Evolutionary conservation across 53 echinoderm and acorn worm genomes (phyloP), one percentile per base, ranked within the genome.

Genomic region (Crossaster papposus): DNA sequence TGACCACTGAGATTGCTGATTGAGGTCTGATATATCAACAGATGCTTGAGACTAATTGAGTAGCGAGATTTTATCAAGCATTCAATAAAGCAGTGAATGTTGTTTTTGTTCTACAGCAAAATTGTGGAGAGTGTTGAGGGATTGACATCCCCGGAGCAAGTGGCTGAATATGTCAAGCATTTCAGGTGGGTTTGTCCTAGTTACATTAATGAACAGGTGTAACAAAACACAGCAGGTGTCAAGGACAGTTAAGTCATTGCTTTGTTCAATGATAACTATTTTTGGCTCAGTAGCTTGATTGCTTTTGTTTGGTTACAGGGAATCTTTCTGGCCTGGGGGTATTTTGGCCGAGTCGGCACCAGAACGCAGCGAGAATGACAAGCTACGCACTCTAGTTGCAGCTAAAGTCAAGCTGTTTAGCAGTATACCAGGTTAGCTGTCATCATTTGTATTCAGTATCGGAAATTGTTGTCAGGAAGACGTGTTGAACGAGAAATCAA

Each of bases 301-400:
- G 51, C 15, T 2, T 33, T 70, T 65, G 55, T 72, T 2, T 65
- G 14, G 63, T 58, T 51, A 13, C 89, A 96, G 96, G 81, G 98
- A 98, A 76, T 94, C 99, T 3, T 96, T 99, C 82, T 99, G 99
- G 96, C 99, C 99, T 14, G 91, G 88, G 18, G 99, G 99, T 64
- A 91, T 99, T 34, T 72, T 94, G 54, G 96, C 94, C 1, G 99
- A 99, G 70, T 80, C 89, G 62, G 76, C 93, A 12, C 91, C 92
- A 20, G 93, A 93, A 65, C 89, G 99, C 23, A 93, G 89, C 71
- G 91, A 94, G 71, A 87, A 92, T 20, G 92, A 91, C 51, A 99
- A 96, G 62, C 78, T 94, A 33, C 90, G 96, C 51, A 94, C 99
- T 22, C 92, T 95, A 20, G 94, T 96, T 1, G 93, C 93, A 0